Percentiles rank a stretch among this genome's conserved stretches.
Evolutionary conservation across 2,113 vertebrate species (phyloP).

Genomic region (Sylvilagus bachmani): DNA sequence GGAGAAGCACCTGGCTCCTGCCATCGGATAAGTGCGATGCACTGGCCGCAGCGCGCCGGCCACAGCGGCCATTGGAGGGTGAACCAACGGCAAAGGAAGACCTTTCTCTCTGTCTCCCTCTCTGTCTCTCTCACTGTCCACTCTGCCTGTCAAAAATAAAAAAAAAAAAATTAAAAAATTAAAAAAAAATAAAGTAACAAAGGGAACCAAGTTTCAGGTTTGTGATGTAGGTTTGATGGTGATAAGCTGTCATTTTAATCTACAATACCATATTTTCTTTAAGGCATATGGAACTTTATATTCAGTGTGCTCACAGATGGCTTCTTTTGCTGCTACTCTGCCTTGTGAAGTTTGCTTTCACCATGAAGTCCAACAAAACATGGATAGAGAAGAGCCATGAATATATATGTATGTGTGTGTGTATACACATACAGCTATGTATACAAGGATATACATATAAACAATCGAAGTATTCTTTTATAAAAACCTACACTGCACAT

Average conservation of each 20-base stretch:
- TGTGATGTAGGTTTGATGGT: not conserved
- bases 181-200: not conserved
- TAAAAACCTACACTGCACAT: not conserved
- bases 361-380: not conserved
- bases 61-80: no score
- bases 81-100: no score
- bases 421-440: accelerated
- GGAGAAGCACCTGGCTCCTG: no score
- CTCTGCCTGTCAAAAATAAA: no score
- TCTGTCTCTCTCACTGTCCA: no score
- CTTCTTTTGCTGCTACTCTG: not conserved
- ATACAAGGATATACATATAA: not conserved
- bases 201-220: not conserved
- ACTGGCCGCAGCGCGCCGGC: no score
- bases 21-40: no score
- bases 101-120: no score
- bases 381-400: not conserved
- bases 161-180: no score
- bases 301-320: conserved; percentile 20
- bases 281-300: not conserved
- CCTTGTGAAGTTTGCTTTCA: not conserved
- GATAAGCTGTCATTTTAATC: not conserved
- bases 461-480: not conserved
- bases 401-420: not conserved
- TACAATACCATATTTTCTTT: conserved; percentile 26